A percentile compares a stretch with the other conserved stretches of the same genome.
phyloP scores from a whole-genome alignment of 2,888 invertebrate species.

The Drosophila vallismaia region DNA sequence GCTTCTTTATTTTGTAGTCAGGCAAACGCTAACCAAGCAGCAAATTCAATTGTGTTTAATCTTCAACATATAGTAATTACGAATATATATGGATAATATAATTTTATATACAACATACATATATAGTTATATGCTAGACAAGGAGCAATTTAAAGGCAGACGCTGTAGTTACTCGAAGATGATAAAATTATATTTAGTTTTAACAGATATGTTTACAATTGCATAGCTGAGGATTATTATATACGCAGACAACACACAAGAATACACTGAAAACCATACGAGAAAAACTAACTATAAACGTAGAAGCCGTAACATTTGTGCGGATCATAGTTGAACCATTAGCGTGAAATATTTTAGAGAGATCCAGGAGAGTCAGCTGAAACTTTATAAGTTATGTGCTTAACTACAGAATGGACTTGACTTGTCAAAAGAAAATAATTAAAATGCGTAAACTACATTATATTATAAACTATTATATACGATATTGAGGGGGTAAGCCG shows the following conservation, averaged over 20 bases:
- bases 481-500: conserved; percentile 35
- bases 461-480: conserved; percentile 46
- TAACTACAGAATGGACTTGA: conserved; percentile 58
- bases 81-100: conserved; percentile 54
- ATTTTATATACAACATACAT: conserved; percentile 65
- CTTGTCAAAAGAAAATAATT: conserved; percentile 49
- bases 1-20: conserved; percentile 42
- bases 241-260: conserved; percentile 64
- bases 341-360: conserved; percentile 57
- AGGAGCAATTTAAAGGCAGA: conserved; percentile 65
- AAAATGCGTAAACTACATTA: conserved; percentile 42
- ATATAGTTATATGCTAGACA: conserved; percentile 53
- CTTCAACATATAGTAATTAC: conserved; percentile 56
- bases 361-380: conserved; percentile 53
- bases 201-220: conserved; percentile 65
- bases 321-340: conserved; percentile 56
- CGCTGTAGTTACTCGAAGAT: conserved; percentile 65
- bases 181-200: conserved; percentile 69
- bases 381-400: conserved; percentile 60
- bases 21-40: conserved; percentile 54
- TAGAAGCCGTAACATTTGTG: conserved; percentile 50
- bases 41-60: conserved; percentile 58
- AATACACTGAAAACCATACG: conserved; percentile 32
- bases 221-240: conserved; percentile 69
- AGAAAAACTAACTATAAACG: conserved; percentile 47